Conservation (phyloP, 2,797 vertebrate species). For the Zenarchopterus dispar region DNA sequence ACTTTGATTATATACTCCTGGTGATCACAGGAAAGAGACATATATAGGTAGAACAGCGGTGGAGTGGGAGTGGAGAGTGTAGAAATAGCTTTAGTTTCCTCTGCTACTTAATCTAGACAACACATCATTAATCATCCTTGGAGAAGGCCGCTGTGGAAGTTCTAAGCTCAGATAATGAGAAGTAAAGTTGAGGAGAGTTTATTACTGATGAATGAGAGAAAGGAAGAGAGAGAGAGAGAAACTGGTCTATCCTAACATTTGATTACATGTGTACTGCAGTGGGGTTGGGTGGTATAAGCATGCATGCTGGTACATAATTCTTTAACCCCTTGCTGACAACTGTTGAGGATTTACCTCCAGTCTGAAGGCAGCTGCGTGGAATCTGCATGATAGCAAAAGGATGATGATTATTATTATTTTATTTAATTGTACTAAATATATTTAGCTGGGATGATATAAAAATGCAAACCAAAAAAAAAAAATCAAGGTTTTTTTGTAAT, state of each 20-base stretch:
- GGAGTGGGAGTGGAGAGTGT: neutral
- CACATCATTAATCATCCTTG: constrained; percentile 42
- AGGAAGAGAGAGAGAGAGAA: neutral
- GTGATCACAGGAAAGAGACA: constrained; percentile 4
- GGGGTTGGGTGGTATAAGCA: neutral
- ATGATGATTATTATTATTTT: no score
- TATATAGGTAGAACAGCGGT: constrained; percentile 6
- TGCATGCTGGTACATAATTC: no score
- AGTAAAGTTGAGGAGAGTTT: constrained; percentile 12
- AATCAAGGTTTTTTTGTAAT: no score
- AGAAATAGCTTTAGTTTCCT: constrained; percentile 8
- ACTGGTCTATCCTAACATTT: neutral
- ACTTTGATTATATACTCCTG: neutral
- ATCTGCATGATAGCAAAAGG: no score
- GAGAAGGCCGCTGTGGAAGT: neutral
- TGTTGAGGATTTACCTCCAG: no score
- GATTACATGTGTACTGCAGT: neutral
- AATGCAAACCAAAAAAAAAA: no score
- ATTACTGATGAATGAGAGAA: neutral
- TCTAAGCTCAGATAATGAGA: constrained; percentile 20
- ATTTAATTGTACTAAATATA: no score
- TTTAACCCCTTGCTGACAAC: no score
- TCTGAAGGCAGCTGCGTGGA: no score
- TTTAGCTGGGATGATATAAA: no score
- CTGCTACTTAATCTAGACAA: constrained; percentile 21